These are phyloP conservation scores for Micrastur ruficollis DNA, from an alignment of 2,797 vertebrate species.

Conservation along the genomic window DNA sequence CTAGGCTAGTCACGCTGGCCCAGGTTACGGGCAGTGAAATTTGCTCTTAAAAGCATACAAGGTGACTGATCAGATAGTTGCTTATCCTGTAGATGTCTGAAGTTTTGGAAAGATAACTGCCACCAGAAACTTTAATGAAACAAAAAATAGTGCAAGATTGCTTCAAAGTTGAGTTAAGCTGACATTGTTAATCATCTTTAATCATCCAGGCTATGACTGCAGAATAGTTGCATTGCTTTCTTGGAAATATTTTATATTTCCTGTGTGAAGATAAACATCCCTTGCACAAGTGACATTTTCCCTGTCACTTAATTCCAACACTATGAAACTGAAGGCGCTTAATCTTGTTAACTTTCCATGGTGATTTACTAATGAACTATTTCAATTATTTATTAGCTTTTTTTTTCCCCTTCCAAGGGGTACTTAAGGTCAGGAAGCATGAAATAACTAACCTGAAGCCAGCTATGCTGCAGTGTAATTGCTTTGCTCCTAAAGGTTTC, in stretches of 20 bases:
- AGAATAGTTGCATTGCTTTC: background rate
- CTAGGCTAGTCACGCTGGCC: background rate
- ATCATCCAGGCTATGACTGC: background rate
- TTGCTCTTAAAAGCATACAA: background rate
- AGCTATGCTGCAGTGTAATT: background rate
- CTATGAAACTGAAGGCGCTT: background rate
- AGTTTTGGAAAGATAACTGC: background rate
- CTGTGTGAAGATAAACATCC: background rate
- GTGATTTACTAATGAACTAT: background rate
- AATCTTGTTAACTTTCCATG: background rate
- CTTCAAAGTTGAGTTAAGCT: background rate
- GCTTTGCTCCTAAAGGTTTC: background rate
- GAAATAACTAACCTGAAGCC: background rate
- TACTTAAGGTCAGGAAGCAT: background rate
- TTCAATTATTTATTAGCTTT: background rate
- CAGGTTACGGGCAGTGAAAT: background rate
- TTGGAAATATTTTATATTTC: background rate
- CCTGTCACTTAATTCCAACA: background rate
- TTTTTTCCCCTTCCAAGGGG: background rate
- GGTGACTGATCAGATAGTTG: background rate
- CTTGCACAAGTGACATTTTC: background rate
- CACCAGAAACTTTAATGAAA: background rate
- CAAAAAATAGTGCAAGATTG: background rate
- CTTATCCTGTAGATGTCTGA: background rate
- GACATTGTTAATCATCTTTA: background rate